Evolutionary conservation across 1,140 invertebrate species (phyloP), one percentile per base, ranked within the genome.

Genomic region (Batillaria attramentaria): DNA sequence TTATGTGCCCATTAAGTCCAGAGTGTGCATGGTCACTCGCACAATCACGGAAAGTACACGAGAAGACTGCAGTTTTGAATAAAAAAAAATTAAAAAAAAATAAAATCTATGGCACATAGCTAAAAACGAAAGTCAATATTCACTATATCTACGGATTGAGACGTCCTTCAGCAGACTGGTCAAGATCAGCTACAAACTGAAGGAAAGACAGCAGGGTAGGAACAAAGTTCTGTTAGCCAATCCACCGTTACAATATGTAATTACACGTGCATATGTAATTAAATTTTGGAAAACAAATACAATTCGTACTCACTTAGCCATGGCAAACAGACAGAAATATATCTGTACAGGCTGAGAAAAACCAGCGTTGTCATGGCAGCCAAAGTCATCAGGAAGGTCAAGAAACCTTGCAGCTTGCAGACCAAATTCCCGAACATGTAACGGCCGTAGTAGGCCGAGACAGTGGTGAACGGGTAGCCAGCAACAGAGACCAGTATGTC

Each of bases 401-500:
- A 72, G 70, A 84, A 84, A 28, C 77, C 83, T 18, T 74, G 42
- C 31, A 83, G 46, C 3, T 31, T 65, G 72, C 84, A 84, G 77
- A 81, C 82, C n/a, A 73, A 18, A 6, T 87, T 79, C 4, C 82
- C 79, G 50, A 84, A 89, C 35, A 88, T 31, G 82, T 84, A 89
- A 20, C 83, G 70, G 62, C 85, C 83, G 1, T 79, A n/a, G 78
- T 86, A 87, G 54, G 76, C 78, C 4, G 87, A 82, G 3, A 83
- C 43, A 0, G 84, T 86, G 13, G 83, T 80, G 20, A 84, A 80
- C 2, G 87, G 87, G 60, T 88, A 88, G 46, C 84, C 85, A 24
- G 81, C 79, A 16, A 85, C 16, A 0, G 87, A 82, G 0, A 89
- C 76, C 31, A 85, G 57, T 1, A 88, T 60, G 77, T 88, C 86